Percentiles rank a stretch among this genome's conserved stretches.
Evolutionary conservation across 2,888 invertebrate species (phyloP).

Genomic region (Tachina lurida): DNA sequence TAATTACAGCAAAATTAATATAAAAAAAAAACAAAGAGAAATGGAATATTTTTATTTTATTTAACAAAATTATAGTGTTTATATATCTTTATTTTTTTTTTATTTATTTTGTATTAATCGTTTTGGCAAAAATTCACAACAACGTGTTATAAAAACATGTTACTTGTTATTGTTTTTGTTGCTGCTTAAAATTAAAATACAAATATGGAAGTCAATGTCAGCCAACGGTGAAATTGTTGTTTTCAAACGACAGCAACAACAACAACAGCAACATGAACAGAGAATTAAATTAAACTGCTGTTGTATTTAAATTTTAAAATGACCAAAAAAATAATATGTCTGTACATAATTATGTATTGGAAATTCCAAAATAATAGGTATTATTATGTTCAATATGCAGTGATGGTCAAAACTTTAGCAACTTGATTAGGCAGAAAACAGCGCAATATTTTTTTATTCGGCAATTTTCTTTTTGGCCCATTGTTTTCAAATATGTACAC

Average conservation of each 20-base stretch:
- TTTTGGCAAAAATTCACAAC: slow-evolving; percentile 37
- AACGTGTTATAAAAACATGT: slow-evolving; percentile 63
- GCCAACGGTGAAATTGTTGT: slow-evolving; percentile 67
- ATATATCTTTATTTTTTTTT: not conserved
- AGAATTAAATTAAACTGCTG: slow-evolving; percentile 9
- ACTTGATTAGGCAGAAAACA: not conserved
- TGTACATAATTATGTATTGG: not conserved
- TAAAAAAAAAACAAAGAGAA: slow-evolving; percentile 35
- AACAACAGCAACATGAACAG: not conserved
- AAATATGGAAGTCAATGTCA: slow-evolving; percentile 71
- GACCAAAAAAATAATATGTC: slow-evolving; percentile 3
- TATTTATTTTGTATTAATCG: slow-evolving; percentile 10
- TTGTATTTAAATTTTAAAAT: slow-evolving; percentile 4
- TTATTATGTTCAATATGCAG: slow-evolving; percentile 12
- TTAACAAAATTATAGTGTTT: slow-evolving; percentile 5
- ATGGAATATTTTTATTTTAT: slow-evolving; percentile 14
- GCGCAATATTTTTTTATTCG: not conserved
- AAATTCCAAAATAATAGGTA: slow-evolving; percentile 30
- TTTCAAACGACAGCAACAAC: slow-evolving; percentile 45
- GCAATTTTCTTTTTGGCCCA: not conserved
- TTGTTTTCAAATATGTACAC: too few species aligned
- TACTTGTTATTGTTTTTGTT: slow-evolving; percentile 39
- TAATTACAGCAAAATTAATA: not conserved
- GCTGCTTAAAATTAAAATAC: slow-evolving; percentile 27
- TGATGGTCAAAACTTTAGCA: slow-evolving; percentile 1